Conservation (phyloP, 2,888 invertebrate genomes). For the Brachyptera putata region DNA sequence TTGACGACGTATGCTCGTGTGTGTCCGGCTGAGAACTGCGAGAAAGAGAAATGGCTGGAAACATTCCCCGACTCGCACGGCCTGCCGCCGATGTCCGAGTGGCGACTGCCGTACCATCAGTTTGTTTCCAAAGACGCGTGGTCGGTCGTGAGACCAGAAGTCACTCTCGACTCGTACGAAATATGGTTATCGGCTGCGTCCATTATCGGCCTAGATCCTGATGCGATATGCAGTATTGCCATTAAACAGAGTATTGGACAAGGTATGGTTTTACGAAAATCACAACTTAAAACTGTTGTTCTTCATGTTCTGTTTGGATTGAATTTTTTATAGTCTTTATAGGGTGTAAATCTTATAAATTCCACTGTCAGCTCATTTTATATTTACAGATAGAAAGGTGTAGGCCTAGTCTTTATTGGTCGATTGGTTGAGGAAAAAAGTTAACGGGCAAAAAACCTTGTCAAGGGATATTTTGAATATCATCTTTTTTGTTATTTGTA, state of each 20-base stretch:
- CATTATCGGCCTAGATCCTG: neutral
- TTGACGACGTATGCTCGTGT: slow-evolving; percentile 41
- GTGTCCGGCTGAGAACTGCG: slow-evolving; percentile 44
- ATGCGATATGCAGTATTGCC: slow-evolving; percentile 16
- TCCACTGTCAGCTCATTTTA: too few relatives aligned
- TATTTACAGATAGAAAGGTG: too few relatives aligned
- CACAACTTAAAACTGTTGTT: neutral
- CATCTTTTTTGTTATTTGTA: too few relatives aligned
- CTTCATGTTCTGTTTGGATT: too few relatives aligned
- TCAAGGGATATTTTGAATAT: too few relatives aligned
- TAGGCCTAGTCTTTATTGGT: too few relatives aligned
- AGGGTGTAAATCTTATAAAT: too few relatives aligned
- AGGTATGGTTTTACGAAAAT: neutral
- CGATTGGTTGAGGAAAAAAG: too few relatives aligned
- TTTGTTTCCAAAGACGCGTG: slow-evolving; percentile 29
- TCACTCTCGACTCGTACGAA: slow-evolving; percentile 48
- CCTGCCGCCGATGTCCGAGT: slow-evolving; percentile 47
- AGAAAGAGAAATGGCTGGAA: slow-evolving; percentile 49
- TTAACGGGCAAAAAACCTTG: too few relatives aligned
- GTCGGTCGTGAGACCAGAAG: slow-evolving; percentile 41
- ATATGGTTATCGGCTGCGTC: slow-evolving; percentile 42
- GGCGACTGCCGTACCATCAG: slow-evolving; percentile 48
- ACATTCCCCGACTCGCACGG: slow-evolving; percentile 44
- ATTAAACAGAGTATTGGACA: neutral
- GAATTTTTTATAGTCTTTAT: too few relatives aligned